A percentile compares a stretch with the other conserved stretches of the same genome.
Conservation (phyloP, 1,140 invertebrate species). For the Cherax destructor region DNA sequence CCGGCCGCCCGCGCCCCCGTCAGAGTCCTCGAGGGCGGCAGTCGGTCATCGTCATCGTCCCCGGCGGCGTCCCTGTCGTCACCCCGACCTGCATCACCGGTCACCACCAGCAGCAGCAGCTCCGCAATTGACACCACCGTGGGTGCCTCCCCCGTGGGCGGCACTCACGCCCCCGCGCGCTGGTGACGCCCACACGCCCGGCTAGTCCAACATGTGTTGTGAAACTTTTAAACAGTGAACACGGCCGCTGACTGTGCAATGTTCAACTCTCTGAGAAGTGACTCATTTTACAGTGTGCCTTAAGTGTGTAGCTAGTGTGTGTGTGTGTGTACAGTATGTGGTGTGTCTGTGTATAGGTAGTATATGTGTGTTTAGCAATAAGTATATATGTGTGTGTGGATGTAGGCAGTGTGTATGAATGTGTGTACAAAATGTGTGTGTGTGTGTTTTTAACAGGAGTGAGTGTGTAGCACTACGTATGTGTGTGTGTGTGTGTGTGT, state of each 20-base stretch:
- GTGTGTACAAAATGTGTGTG: too few relatives aligned
- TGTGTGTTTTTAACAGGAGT: too few relatives aligned
- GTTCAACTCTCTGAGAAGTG: not conserved
- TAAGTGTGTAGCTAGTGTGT: too few relatives aligned
- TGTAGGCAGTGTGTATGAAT: too few relatives aligned
- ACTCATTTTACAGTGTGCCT: too few relatives aligned
- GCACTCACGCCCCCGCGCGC: not conserved
- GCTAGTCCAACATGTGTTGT: not conserved
- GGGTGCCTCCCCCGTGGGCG: not conserved
- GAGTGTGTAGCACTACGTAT: too few relatives aligned
- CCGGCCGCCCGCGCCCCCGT: conserved; percentile 33
- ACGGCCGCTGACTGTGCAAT: not conserved
- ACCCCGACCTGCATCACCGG: conserved; percentile 19
- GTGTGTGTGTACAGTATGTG: too few relatives aligned
- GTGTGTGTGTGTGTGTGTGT: too few relatives aligned
- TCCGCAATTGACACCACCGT: not conserved
- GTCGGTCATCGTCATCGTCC: conserved; percentile 44
- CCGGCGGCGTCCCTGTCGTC: conserved; percentile 43
- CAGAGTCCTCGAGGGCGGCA: conserved; percentile 43
- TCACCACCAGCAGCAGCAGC: not conserved
- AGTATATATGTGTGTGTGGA: too few relatives aligned
- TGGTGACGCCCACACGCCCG: conserved; percentile 1
- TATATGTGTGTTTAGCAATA: too few relatives aligned
- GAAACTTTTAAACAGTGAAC: not conserved
- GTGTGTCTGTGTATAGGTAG: too few relatives aligned